Base-by-base conservation (phyloP, 2,888 invertebrate genomes). In the Sphinx pinastri region DNA sequence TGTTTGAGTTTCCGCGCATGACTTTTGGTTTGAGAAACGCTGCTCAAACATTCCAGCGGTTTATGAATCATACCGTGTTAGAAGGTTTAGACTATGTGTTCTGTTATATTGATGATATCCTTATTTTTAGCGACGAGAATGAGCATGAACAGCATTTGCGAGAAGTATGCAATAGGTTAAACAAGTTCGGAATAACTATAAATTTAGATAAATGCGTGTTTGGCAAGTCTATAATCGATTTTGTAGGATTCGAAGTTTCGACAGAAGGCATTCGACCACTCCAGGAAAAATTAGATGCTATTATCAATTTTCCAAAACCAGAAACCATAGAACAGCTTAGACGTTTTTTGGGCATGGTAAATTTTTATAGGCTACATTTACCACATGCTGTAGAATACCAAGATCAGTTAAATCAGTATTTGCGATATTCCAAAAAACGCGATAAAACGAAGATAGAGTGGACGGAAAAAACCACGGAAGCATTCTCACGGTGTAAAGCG, bases 331-430 rank as follows among this genome's bases (percentile, higher is more conserved):
- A 74, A 60, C 67, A 75, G n/a, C 67, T 77, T 13, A 51, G 76
- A 31, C 47, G 77, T 45, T 78, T 74, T 54, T 67, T 88, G 0
- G 86, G 86, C 0, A 84, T 85, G 80, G n/a, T 86, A 0, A 88
- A 85, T 72, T 86, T 84, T 76, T 87, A 86, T 19, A 47, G 84
- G 5, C 67, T 79, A 11, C 84, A 78, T 70, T 74, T 87, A 5
- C 80, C 78, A 6, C 68, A 81, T 0, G 81, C 84, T 2, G 66
- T 66, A 13, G 57, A 47, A n/a, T 25, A 72, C 19, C 72, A 73
- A 49, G 57, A 47, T 7, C 66, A 57, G 6, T 54, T 74, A 25
- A 58, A 74, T 60, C 67, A 49, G 1, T 74, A 68, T 68, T 49
- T 72, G 12, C 59, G 70, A 31, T 67, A 70, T 38, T 49, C 74